Base-by-base conservation (phyloP, 2,797 vertebrate species). In the Etheostoma perlongum region DNA sequence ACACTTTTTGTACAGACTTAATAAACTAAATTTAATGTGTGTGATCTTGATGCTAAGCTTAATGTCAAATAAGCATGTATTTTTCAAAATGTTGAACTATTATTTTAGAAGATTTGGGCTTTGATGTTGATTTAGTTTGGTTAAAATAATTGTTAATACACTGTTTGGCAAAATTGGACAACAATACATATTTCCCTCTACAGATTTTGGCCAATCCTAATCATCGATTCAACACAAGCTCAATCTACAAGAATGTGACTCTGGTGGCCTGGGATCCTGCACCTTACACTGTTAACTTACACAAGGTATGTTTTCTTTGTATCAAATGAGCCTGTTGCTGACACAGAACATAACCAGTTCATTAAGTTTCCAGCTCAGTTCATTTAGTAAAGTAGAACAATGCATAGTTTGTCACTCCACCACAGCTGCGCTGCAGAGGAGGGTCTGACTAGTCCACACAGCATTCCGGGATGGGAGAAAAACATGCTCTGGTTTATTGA, bases 191-290 rank as follows among this genome's bases (percentile, higher is more conserved):
- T 54, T 69, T 57, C 6, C 2, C 2, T 58, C 27, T 15, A 14
- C 84, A 93, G 92, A 93, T 94, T 91, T 91, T 99, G 88, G 97
- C 97, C 58, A 98, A 97, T 87, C 95, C 97, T 30, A 95, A 78
- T n/a, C 94, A 98, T 88, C 95, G 94, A 52, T 99, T 99, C 93
- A 95, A 95, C 11, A 96, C 95, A 21, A 99, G 96, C 83, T 95
- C 96, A 3, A 95, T 99, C 79, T 99, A 99, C 89, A 99, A 97
- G 95, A 97, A 99, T 64, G 94, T 99, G 79, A 95, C 96, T 46
- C 92, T 99, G 92, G 95, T 99, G 78, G 98, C 97, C 51, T 99
- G 98, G 98, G 98, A 99, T 88, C 98, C 98, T 64, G 97, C 98
- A 23, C 98, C 98, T 5, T 99, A 99, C 82, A 92, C 95, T 5